Base-by-base conservation (phyloP, 2,888 invertebrate species). In the Nemoura dubitans region DNA sequence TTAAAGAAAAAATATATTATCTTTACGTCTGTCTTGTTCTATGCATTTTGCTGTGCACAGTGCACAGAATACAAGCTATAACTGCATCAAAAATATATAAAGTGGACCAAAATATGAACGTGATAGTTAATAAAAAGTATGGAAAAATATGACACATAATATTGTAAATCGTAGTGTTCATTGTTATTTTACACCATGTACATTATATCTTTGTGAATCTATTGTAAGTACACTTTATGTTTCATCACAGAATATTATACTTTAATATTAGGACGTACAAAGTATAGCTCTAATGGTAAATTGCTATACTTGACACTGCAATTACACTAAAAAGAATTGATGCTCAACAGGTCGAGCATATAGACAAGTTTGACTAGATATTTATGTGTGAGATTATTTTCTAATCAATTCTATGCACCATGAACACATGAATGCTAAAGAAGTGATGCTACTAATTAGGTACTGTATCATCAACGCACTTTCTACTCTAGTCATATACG, bases 71-170 rank as follows among this genome's bases (percentile, higher is more conserved):
- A 59, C 59, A 59, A 59, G 59, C 59, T 59, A n/a, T n/a, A 78
- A 78, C 28, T 78, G 78, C 78, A 78, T 78, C 26, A 78, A 78
- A 78, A 27, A 78, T 78, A 28, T 78, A 78, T 27, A 78, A 78
- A 78, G 81, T 81, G 81, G 81, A 81, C 81, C 81, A 81, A 59
- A 59, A 81, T 78, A 78, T 27, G 78, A 78, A 81, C 81, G 81
- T 81, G 81, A 81, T 81, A 81, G 81, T 28, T 81, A 81, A 59
- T 59, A 59, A 7, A 59, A 21, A 1, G 2, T 59, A 21, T 7
- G 59, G 21, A 59, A 59, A 59, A 59, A 59, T 59, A 59, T 59
- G 14, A 21, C 14, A 59, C 59, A 59, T 59, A 59, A 59, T 59
- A 59, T 59, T 59, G 59, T 21, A 59, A 16, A 59, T 59, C 14